These are phyloP conservation scores for Glaucidium brasilianum DNA, from an alignment of 2,113 vertebrate species.

Conservation along the genomic window DNA sequence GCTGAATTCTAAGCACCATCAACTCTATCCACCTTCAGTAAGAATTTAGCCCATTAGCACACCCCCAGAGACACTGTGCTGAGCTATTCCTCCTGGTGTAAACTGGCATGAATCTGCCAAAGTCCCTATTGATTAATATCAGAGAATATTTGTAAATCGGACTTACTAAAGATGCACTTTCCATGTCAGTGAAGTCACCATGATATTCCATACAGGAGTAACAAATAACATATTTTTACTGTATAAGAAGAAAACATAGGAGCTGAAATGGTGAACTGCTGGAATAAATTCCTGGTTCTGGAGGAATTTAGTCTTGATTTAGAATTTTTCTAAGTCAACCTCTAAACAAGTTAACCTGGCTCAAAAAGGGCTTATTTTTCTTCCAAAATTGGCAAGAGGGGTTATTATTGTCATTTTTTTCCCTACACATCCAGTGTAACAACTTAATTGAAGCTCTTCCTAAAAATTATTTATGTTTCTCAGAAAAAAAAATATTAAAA, in stretches of 20 bases:
- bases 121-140: not conserved
- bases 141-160: not conserved
- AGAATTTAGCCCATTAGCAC: not conserved
- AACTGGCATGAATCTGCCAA: accelerated
- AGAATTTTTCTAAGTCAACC: not conserved
- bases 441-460: not conserved
- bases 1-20: not conserved
- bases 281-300: not conserved
- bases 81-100: not conserved
- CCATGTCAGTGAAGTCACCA: not conserved
- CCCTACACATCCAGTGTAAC: not conserved
- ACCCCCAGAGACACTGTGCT: not conserved
- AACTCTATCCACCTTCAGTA: not conserved
- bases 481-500: not conserved
- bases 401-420: not conserved
- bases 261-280: not conserved
- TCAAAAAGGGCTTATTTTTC: not conserved
- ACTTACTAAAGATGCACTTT: not conserved
- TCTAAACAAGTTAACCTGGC: not conserved
- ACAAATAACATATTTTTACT: not conserved
- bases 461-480: not conserved
- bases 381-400: not conserved
- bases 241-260: not conserved
- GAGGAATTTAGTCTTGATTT: not conserved
- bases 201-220: too few relatives aligned